These are phyloP conservation scores for Cloeon dipterum DNA, from an alignment of 2,888 invertebrate species.

Conservation along the genomic window DNA sequence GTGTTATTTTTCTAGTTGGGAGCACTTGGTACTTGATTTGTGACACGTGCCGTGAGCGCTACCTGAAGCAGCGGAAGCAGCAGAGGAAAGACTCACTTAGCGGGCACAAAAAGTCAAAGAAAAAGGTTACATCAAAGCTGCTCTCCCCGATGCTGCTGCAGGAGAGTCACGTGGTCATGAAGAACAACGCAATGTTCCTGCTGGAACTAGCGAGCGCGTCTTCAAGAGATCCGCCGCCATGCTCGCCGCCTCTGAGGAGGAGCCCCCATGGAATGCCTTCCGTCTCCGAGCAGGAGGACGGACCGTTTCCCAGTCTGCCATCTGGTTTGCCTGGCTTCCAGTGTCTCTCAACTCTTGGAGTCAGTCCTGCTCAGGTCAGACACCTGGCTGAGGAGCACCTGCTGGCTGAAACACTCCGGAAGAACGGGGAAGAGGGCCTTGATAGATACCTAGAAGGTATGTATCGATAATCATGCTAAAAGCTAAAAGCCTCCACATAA, in stretches of 20 bases:
- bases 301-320: slow-evolving; percentile 11
- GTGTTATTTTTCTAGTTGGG: slow-evolving; percentile 21
- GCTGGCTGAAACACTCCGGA: slow-evolving; percentile 9
- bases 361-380: slow-evolving; percentile 12
- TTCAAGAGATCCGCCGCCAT: slow-evolving; percentile 16
- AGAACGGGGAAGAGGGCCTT: slow-evolving; percentile 5
- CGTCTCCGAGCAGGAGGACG: slow-evolving; percentile 18
- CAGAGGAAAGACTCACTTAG: background rate
- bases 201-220: slow-evolving; percentile 68
- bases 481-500: too few species aligned
- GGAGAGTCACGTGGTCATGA: slow-evolving; percentile 47
- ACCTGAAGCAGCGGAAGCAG: slow-evolving; percentile 20
- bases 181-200: slow-evolving; percentile 84
- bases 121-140: slow-evolving; percentile 8
- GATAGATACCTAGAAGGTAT: slow-evolving; percentile 4
- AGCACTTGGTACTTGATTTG: slow-evolving; percentile 85
- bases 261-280: slow-evolving; percentile 9
- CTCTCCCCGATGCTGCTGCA: slow-evolving; percentile 17
- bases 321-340: slow-evolving; percentile 28
- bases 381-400: slow-evolving; percentile 11
- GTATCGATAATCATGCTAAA: too few species aligned
- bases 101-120: slow-evolving; percentile 8
- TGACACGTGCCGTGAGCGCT: slow-evolving; percentile 69
- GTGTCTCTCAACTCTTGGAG: slow-evolving; percentile 29
- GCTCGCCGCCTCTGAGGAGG: slow-evolving; percentile 11